Conservation (phyloP, 2,888 invertebrate species). For the Tiphia femorata region DNA sequence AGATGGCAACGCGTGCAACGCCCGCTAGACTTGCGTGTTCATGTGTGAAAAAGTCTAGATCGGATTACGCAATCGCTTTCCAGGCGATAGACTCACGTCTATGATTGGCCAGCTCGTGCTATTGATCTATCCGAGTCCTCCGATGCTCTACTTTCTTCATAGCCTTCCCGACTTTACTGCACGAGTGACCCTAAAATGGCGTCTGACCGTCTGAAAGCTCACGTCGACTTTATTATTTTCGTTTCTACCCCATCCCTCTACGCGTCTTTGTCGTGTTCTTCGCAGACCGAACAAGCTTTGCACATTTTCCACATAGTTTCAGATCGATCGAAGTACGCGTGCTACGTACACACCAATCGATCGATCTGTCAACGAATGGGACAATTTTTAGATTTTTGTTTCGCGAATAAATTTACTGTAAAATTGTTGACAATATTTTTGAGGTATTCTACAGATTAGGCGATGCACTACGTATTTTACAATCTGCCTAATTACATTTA, state of each 20-base stretch:
- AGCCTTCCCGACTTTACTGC: slow-evolving; percentile 4
- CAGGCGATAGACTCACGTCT: background rate
- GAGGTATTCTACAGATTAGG: too few relatives aligned
- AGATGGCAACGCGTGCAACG: background rate
- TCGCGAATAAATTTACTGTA: too few relatives aligned
- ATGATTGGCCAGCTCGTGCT: slow-evolving; percentile 13
- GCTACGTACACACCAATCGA: background rate
- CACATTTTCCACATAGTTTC: background rate
- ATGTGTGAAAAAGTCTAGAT: background rate
- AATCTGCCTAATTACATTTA: too few relatives aligned
- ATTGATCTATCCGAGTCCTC: slow-evolving; percentile 47
- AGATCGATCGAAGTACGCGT: too few relatives aligned
- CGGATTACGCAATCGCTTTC: background rate
- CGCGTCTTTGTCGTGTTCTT: background rate
- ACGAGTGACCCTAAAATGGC: slow-evolving; percentile 19
- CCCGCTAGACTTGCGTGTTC: background rate
- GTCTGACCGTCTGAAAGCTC: slow-evolving; percentile 35
- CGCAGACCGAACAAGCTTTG: background rate
- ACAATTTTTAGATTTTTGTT: background rate
- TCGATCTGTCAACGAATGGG: background rate
- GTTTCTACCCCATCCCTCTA: background rate
- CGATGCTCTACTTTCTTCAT: slow-evolving; percentile 46
- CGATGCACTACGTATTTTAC: too few relatives aligned
- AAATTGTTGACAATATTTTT: too few relatives aligned
- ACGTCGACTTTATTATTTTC: slow-evolving; percentile 6